These are phyloP conservation scores for Addax nasomaculatus DNA, from an alignment of 2,113 vertebrate species.

Conservation along the genomic window DNA sequence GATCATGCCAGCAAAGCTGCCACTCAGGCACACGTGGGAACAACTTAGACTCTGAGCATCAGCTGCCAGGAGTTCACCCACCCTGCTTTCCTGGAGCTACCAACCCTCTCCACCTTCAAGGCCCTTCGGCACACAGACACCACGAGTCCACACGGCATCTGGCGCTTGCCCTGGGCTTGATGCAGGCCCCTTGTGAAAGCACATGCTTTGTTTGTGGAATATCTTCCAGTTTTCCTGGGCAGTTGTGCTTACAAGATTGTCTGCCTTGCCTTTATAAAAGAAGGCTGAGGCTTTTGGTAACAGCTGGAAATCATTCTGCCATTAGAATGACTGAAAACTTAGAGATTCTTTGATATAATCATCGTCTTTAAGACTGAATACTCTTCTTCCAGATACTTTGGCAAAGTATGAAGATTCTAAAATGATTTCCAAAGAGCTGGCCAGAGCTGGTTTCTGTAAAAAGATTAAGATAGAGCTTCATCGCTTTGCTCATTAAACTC, in stretches of 20 bases:
- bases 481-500: not conserved
- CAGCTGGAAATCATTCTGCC: constrained; percentile 23
- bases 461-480: not conserved
- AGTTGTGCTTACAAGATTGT: not conserved
- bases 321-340: not conserved
- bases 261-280: not conserved
- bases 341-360: not conserved
- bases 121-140: fast-evolving
- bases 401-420: not conserved
- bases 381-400: not conserved
- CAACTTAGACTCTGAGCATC: not conserved
- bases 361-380: not conserved
- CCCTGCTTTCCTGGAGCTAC: not conserved
- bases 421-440: not conserved
- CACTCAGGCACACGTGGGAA: not conserved
- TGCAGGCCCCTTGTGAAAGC: fast-evolving
- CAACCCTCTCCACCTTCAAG: fast-evolving
- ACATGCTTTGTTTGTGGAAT: not conserved
- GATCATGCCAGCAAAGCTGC: not conserved
- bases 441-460: not conserved
- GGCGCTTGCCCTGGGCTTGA: fast-evolving
- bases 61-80: not conserved
- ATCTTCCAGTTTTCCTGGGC: not conserved
- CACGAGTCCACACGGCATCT: fast-evolving
- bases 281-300: not conserved